Conservation (phyloP, 2,797 vertebrate genomes). For the Atherinosoma microstoma region DNA sequence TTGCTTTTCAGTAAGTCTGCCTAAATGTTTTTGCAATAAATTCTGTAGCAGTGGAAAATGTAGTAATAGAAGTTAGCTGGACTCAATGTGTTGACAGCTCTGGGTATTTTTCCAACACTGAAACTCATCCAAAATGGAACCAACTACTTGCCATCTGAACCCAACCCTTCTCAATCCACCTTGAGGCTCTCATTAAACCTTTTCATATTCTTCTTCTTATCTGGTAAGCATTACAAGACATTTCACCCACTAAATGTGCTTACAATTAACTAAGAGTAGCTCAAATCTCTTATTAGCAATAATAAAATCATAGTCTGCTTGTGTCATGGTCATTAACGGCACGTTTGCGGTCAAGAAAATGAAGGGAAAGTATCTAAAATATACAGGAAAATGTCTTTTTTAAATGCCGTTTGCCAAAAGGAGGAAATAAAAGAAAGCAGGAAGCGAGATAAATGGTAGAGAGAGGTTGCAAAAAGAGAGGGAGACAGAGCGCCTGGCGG, state of each 20-base stretch:
- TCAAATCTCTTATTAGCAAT: not conserved
- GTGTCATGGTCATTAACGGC: not conserved
- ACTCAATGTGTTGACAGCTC: not conserved
- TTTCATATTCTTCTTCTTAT: not conserved
- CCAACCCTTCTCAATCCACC: not conserved
- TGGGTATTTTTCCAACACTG: slow-evolving; percentile 31
- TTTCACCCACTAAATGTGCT: not conserved
- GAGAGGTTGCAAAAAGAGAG: not conserved
- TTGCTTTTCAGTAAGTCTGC: not conserved
- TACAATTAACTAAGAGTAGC: not conserved
- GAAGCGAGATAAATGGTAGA: not conserved
- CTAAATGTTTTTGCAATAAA: not conserved
- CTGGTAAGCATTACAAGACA: not conserved
- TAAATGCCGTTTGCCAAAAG: not conserved
- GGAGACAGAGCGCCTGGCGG: not conserved
- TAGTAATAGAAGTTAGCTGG: not conserved
- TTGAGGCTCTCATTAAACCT: not conserved
- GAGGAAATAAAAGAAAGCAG: slow-evolving; percentile 2
- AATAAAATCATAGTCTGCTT: not conserved
- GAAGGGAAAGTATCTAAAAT: too few relatives aligned
- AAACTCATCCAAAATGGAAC: slow-evolving; percentile 24
- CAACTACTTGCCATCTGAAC: not conserved
- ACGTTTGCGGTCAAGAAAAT: too few relatives aligned
- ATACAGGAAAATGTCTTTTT: not conserved
- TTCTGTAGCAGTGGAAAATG: not conserved